These are phyloP conservation scores for Harpegnathos saltator DNA, from an alignment of 1,140 invertebrate species.

Conservation along the genomic window DNA sequence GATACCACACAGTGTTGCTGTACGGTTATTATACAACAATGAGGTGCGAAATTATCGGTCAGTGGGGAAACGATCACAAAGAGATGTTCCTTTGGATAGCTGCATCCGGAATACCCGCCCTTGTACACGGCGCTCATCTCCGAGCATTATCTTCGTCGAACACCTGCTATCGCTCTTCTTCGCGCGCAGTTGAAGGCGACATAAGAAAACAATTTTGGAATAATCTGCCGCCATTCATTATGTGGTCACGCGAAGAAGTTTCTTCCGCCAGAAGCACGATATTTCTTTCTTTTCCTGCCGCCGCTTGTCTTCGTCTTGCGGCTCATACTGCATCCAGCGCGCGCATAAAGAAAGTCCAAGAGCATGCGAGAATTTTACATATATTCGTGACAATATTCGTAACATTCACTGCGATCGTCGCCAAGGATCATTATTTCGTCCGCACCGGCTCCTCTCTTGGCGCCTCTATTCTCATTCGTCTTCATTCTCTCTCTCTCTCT, in stretches of 20 bases:
- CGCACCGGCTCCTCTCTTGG: constrained; percentile 49
- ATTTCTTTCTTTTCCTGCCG: constrained; percentile 16
- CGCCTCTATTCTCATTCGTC: constrained; percentile 42
- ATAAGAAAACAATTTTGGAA: constrained; percentile 66
- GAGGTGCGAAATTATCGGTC: constrained; percentile 72
- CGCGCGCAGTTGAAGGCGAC: constrained; percentile 39
- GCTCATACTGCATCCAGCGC: constrained; percentile 45
- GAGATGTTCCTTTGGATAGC: constrained; percentile 70
- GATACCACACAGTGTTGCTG: constrained; percentile 57
- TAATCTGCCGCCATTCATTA: constrained; percentile 49
- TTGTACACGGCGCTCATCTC: constrained; percentile 61
- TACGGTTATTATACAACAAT: constrained; percentile 73
- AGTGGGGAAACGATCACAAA: constrained; percentile 70
- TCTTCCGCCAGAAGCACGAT: constrained; percentile 45
- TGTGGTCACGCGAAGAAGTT: constrained; percentile 64
- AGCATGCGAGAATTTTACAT: constrained; percentile 51
- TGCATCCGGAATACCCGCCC: constrained; percentile 43
- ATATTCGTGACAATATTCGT: constrained; percentile 58
- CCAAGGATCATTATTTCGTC: constrained; percentile 61
- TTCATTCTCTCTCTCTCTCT: constrained; percentile 57
- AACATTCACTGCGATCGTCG: constrained; percentile 44
- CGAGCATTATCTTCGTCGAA: constrained; percentile 68
- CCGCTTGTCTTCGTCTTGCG: not conserved
- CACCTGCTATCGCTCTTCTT: constrained; percentile 68
- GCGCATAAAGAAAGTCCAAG: constrained; percentile 49